Evolutionary conservation across 1,140 invertebrate genomes (phyloP).

Genomic region (Lucilia sericata): DNA sequence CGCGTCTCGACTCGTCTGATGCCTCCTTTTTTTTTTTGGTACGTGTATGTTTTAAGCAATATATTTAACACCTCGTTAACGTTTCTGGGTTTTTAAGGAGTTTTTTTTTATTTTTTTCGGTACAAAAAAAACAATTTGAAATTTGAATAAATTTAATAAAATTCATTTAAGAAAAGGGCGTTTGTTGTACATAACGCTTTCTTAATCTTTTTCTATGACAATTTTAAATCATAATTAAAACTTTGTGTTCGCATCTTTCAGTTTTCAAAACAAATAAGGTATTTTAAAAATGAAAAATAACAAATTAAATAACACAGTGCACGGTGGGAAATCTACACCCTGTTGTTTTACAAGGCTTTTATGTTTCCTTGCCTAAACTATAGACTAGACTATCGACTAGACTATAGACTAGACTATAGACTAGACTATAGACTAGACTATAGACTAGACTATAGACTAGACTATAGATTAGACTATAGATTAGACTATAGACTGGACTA

Average conservation of each 20-base stretch:
- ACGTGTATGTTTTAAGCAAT: background rate
- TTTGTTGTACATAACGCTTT: background rate
- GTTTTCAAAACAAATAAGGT: too few species aligned
- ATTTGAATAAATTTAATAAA: background rate
- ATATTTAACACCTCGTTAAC: slow-evolving; percentile 40
- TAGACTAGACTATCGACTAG: too few species aligned
- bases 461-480: too few species aligned
- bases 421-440: too few species aligned
- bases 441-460: too few species aligned
- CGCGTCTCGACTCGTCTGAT: background rate
- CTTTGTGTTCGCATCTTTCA: background rate
- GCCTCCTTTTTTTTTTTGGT: background rate
- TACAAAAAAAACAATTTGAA: background rate
- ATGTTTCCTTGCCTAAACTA: too few species aligned
- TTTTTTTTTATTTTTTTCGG: slow-evolving; percentile 4
- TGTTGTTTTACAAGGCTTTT: too few species aligned
- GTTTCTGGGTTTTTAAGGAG: slow-evolving; percentile 13
- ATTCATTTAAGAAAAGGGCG: background rate
- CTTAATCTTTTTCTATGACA: background rate
- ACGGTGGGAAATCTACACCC: too few species aligned
- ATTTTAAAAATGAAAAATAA: too few species aligned
- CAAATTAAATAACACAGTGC: too few species aligned
- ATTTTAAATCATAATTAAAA: background rate
- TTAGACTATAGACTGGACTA: too few species aligned
- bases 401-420: too few species aligned